Evolutionary conservation across 2,797 vertebrate genomes (phyloP), one percentile per base, ranked within the genome.

Genomic region (Spheniscus humboldti): DNA sequence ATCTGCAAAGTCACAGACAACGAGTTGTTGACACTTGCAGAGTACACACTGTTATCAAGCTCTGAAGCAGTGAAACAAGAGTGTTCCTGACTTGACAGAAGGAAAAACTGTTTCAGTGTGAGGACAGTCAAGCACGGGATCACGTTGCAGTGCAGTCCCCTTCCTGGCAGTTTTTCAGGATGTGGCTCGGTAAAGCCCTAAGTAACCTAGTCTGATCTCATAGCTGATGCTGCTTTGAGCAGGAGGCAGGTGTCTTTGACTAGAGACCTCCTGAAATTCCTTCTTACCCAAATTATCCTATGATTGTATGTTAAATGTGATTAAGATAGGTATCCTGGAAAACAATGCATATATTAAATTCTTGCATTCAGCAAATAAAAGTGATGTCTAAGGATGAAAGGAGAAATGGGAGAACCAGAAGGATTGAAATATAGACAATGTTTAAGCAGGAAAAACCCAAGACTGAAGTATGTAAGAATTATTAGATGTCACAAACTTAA

Each of bases 161-260:
- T 64, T 41, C 25, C 45, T 8, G 14, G 39, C 45, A 64, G 35
- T 2, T 35, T 64, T 69, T 33, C 31, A 56, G 47, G n/a, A 63
- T 1, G 1, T 17, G 18, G 27, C 30, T 71, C 1, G 0, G 43
- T 9, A 63, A 81, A 77, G 28, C 22, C 33, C 39, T 10, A 28
- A 30, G 47, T 5, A 30, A 33, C 19, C 22, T 18, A 6, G 5
- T 41, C n/a, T 53, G 30, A 48, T 31, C 15, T 24, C 71, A 24
- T 2, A 16, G 30, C 30, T 86, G 67, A 19, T 47, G 62, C 41
- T 69, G 22, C 60, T 43, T 33, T 59, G 52, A 79, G 47, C 11
- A 63, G 43, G 12, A 83, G 37, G 18, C 2, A 25, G 10, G 14
- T 50, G 18, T 33, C 62, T 55, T 9, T 33, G 52, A 50, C 13